phyloP scores from a whole-genome alignment of 2,113 vertebrate genomes.

The Callaeas wilsoni region DNA sequence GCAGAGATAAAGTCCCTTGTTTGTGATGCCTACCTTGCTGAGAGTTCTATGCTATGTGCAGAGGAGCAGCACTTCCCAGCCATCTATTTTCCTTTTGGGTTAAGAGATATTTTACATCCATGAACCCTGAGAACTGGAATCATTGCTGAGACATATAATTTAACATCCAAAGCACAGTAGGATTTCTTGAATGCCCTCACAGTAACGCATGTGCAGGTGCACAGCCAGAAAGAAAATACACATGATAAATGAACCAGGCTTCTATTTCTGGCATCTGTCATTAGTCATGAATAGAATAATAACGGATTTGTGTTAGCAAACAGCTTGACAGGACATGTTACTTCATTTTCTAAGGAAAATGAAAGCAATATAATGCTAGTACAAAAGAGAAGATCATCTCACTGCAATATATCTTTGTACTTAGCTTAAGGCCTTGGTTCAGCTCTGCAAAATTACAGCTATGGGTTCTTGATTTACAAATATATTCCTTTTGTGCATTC shows the following conservation, averaged over 20 bases:
- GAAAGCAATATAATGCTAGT: not conserved
- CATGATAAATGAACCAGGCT: not conserved
- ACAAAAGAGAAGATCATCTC: not conserved
- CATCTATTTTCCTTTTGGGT: not conserved
- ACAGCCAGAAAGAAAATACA: not conserved
- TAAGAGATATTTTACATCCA: not conserved
- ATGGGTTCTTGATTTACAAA: not conserved
- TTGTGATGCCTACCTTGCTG: not conserved
- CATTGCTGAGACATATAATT: not conserved
- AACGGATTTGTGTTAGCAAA: not conserved
- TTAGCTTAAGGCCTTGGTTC: not conserved
- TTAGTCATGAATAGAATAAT: conserved; percentile 8
- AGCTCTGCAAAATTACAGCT: not conserved
- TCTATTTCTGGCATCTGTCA: not conserved
- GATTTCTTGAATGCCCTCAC: not conserved
- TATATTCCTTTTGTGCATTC: not conserved
- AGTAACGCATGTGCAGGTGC: not conserved
- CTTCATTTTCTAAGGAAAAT: not conserved
- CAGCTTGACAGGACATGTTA: not conserved
- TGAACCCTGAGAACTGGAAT: not conserved
- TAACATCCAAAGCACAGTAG: not conserved
- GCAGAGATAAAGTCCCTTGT: not conserved
- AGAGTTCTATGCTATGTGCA: not conserved
- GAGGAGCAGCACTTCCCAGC: not conserved
- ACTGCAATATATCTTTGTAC: not conserved